These are phyloP conservation scores for Paraescarpia echinospica DNA, from an alignment of 1,140 invertebrate genomes.

Conservation along the genomic window DNA sequence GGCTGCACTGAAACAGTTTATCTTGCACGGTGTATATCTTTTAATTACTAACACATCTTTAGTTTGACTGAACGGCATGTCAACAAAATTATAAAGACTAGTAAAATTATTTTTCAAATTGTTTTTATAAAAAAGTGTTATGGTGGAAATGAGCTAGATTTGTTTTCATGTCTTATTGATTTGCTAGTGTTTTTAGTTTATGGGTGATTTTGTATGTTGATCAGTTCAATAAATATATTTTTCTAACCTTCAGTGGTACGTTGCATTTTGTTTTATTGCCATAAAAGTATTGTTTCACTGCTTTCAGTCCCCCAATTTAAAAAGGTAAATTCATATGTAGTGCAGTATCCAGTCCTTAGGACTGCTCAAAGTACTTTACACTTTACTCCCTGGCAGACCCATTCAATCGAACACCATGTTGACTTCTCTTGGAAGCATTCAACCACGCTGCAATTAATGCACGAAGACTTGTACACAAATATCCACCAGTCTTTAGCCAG, in stretches of 20 bases:
- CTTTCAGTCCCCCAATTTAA: too few species aligned
- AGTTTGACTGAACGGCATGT: background rate
- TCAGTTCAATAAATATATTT: conserved; percentile 7
- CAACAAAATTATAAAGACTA: background rate
- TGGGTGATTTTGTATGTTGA: background rate
- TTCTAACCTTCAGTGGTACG: background rate
- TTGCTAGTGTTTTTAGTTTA: background rate
- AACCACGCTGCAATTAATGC: too few species aligned
- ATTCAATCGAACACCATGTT: too few species aligned
- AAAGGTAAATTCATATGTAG: too few species aligned
- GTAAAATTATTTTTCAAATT: background rate
- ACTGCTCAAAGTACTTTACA: too few species aligned
- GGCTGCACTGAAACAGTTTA: background rate
- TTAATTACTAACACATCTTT: background rate
- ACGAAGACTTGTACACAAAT: too few species aligned
- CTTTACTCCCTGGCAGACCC: too few species aligned
- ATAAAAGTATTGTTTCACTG: background rate
- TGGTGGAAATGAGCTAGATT: background rate
- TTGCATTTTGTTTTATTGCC: background rate
- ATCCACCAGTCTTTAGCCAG: too few species aligned
- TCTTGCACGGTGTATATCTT: background rate
- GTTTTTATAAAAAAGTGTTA: background rate
- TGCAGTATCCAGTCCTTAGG: too few species aligned
- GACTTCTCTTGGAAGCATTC: too few species aligned
- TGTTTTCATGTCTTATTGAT: background rate